Conservation (phyloP, 1,140 invertebrate species). For the Lordiphosa collinella region DNA sequence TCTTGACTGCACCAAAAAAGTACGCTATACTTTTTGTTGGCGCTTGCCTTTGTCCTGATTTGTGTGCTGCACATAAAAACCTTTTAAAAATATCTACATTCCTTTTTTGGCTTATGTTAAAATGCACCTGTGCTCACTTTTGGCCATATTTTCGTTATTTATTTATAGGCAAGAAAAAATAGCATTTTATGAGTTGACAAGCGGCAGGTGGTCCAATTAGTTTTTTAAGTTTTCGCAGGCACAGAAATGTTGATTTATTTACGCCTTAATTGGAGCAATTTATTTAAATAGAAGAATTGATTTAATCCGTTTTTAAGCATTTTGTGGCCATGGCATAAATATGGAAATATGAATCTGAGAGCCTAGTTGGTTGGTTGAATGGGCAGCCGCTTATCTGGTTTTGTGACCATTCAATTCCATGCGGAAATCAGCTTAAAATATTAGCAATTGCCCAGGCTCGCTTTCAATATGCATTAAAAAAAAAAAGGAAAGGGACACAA, state of each 20-base stretch:
- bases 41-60: no score
- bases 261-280: constrained; percentile 50
- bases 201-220: constrained; percentile 55
- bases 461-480: constrained; percentile 50
- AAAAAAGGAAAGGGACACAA: constrained; percentile 8
- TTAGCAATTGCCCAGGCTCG: constrained; percentile 43
- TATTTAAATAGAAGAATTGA: constrained; percentile 1
- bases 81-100: neutral
- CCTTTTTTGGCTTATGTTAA: constrained; percentile 20
- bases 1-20: constrained; percentile 34
- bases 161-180: constrained; percentile 11
- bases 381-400: constrained; percentile 50
- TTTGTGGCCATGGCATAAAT: constrained; percentile 26
- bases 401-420: constrained; percentile 59
- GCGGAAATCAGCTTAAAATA: constrained; percentile 72
- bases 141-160: constrained; percentile 34
- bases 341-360: constrained; percentile 2
- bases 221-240: constrained; percentile 34
- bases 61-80: no score
- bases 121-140: constrained; percentile 47
- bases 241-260: constrained; percentile 53
- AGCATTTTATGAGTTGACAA: constrained; percentile 52
- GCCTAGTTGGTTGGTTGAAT: constrained; percentile 1
- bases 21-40: constrained; percentile 19
- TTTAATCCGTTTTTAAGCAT: constrained; percentile 3